Base-by-base conservation (phyloP, 2,797 vertebrate genomes). In the Pyrocephalus nanus region DNA sequence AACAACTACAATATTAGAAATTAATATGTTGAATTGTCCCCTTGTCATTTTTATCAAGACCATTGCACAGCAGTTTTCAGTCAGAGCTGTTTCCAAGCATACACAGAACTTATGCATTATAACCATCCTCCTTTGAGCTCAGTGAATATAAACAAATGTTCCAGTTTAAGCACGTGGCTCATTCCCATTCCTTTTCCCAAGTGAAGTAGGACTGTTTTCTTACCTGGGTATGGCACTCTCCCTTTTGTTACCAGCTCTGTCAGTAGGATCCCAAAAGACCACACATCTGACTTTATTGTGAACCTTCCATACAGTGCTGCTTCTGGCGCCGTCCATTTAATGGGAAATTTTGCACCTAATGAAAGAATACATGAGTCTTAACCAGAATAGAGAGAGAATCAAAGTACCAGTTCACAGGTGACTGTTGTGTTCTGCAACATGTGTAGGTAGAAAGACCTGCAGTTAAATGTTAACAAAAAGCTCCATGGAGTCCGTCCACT, bases 251-350 rank as follows among this genome's bases (percentile, higher is more conserved):
- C 99, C 96, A 99, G 98, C 97, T 99, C 99, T 50, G 99, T 99
- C 78, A 99, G 98, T 90, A 99, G 97, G 97, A 99, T 99, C 81
- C 99, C 99, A 69, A 99, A 99, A 22, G 99, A 99, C 99, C 99
- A 99, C 76, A 99, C 99, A 15, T 99, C 99, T 0, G 99, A 99
- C 97, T 99, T 99, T 97, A 99, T 99, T 89, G 99, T 99, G 98
- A 99, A 99, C 97, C 98, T 98, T 71, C 99, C 99, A 5, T 99
- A 99, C 42, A 99, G 97, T 1, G 99, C 99, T 0, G 99, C 99
- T 97, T 99, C 99, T 0, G 99, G 99, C 1, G 99, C 99, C 0
- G 99, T 99, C 99, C 99, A 99, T 97, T 99, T 99, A 71, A 99
- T 99, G 95, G 99, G 99, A 93, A 99, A 99, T 97, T 99, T 99